Conservation (phyloP, 2,888 invertebrate species). For the Aphidius colemani region DNA sequence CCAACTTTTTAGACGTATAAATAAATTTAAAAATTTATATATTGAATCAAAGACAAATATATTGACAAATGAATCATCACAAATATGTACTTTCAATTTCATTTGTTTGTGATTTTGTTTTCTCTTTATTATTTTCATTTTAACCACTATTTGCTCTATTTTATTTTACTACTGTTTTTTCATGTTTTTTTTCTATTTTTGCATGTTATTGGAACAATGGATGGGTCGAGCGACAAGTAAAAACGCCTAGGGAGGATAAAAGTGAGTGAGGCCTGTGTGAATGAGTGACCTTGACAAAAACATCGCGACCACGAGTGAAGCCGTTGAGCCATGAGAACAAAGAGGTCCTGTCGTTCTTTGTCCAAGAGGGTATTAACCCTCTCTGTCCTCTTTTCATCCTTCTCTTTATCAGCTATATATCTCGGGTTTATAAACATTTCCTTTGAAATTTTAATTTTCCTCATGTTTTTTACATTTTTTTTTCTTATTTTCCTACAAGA, state of each 20-base stretch:
- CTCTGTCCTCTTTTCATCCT: conserved; percentile 12
- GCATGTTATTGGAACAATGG: conserved; percentile 19
- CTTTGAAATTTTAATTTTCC: no score
- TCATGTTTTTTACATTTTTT: no score
- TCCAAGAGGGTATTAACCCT: conserved; percentile 42
- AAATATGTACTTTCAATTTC: conserved; percentile 10
- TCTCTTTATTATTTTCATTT: conserved; percentile 7
- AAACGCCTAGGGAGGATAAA: conserved; percentile 24
- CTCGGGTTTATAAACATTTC: not conserved
- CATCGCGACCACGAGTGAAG: conserved; percentile 55
- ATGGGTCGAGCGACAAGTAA: conserved; percentile 17
- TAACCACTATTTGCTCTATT: not conserved
- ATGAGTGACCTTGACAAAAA: conserved; percentile 60
- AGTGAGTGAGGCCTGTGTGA: conserved; percentile 47
- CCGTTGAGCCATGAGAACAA: conserved; percentile 59
- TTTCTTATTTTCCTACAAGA: no score
- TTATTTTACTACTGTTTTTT: conserved; percentile 6
- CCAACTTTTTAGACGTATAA: no score
- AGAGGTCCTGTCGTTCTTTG: conserved; percentile 59
- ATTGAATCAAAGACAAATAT: not conserved
- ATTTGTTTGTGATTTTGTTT: conserved; percentile 14
- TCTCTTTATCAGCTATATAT: conserved; percentile 5
- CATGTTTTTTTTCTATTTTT: conserved; percentile 14
- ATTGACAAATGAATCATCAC: not conserved
- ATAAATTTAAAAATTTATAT: conserved; percentile 4